A percentile compares a stretch with the other conserved stretches of the same genome.
These are phyloP conservation scores for Papilio protenor DNA, from an alignment of 2,888 invertebrate species.

Conservation along the genomic window DNA sequence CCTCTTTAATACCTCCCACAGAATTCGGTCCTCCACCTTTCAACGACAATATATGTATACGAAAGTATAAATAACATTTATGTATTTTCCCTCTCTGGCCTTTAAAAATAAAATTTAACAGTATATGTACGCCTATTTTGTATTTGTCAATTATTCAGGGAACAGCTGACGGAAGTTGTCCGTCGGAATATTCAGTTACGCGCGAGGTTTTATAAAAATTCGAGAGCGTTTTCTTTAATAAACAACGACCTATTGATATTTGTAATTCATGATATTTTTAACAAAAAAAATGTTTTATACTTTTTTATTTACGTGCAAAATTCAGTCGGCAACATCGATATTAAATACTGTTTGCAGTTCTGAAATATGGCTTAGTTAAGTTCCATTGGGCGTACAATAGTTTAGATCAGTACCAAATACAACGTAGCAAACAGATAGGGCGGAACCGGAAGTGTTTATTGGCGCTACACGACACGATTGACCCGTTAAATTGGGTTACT, in stretches of 20 bases:
- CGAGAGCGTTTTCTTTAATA: background rate
- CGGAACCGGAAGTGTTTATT: conserved; percentile 24
- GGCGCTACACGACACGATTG: conserved; percentile 19
- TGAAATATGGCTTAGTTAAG: background rate
- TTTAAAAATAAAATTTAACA: background rate
- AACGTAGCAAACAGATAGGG: conserved; percentile 15
- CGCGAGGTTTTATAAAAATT: background rate
- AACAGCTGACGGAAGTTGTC: conserved; percentile 1
- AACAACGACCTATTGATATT: background rate
- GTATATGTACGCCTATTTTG: background rate
- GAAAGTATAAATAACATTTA: too few relatives aligned
- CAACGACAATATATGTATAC: too few relatives aligned
- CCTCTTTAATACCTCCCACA: too few relatives aligned
- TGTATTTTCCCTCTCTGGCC: background rate
- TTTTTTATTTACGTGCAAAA: background rate
- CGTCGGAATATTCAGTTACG: conserved; percentile 2
- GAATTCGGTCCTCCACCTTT: too few relatives aligned
- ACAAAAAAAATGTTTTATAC: background rate
- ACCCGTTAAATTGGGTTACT: conserved; percentile 32
- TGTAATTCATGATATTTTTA: background rate
- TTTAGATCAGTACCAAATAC: conserved; percentile 7
- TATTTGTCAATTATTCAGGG: conserved; percentile 17
- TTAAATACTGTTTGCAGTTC: background rate
- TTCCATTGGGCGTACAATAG: background rate
- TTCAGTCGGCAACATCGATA: background rate